phyloP scores from a whole-genome alignment of 1,140 invertebrate species.

The Calliopsis andreniformis region DNA sequence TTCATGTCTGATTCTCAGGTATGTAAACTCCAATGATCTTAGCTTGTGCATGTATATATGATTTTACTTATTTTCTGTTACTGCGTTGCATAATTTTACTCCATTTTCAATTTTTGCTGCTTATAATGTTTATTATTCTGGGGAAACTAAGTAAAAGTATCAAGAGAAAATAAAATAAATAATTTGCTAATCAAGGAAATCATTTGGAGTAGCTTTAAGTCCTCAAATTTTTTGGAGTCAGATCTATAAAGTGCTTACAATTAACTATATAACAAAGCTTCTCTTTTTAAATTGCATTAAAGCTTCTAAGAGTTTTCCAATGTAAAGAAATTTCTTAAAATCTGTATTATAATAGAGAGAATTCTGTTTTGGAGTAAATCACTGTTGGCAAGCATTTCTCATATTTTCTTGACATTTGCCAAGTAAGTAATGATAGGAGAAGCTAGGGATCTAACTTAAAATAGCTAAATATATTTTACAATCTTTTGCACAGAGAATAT shows the following conservation, averaged over 20 bases:
- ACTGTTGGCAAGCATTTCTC: neutral
- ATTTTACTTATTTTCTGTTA: neutral
- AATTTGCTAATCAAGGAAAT: no score
- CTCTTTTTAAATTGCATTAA: no score
- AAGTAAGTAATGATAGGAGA: neutral
- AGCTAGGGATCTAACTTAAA: neutral
- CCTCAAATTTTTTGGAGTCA: no score
- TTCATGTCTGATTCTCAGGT: slow-evolving; percentile 86
- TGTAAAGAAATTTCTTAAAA: no score
- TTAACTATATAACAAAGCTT: no score
- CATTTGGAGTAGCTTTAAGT: no score
- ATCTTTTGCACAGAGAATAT: neutral
- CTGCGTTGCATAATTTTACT: neutral
- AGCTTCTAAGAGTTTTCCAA: no score
- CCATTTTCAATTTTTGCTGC: neutral
- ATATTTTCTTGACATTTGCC: neutral
- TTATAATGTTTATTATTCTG: no score
- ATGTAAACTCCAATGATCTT: slow-evolving; percentile 12
- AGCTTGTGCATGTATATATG: neutral
- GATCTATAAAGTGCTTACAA: no score
- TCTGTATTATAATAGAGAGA: neutral
- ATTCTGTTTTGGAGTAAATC: neutral
- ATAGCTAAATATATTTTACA: neutral
- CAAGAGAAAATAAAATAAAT: no score
- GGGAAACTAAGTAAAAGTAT: no score